Base-by-base conservation (phyloP, 2,888 invertebrate genomes). In the Acrocyrtus sp. region DNA sequence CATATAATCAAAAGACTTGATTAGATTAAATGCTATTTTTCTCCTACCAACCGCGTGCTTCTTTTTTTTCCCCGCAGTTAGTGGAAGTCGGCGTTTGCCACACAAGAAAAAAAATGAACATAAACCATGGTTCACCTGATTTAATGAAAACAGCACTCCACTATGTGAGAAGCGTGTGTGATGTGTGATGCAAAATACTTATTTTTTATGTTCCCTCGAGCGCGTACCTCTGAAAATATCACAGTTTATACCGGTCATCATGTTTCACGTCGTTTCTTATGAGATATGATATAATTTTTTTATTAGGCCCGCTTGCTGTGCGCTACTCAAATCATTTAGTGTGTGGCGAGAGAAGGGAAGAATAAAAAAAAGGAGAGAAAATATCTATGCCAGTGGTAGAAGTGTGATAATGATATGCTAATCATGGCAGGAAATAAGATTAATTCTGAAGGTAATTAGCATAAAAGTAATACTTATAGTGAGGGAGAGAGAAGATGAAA, bases 1-100 rank as follows among this genome's bases (percentile, higher is more conserved):
- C 22, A 29, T 22, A 48, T 61, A 50, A 34, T 58, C 43, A 17
- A 45, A 56, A 56, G 24, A 4, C 15, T 19, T 65, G 65, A 65
- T 65, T 65, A 65, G 65, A 65, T 65, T 54, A 54, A 29, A 39
- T 53, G 27, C 63, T 24, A 47, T 24, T 53, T 54, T 53, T 43
- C 45, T 27, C 54, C 22, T 48, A 29, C 45, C n/a, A 45, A 29
- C 19, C 24, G 22, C 21, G n/a, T n/a, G n/a, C n/a, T n/a, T n/a
- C n/a, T n/a, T n/a, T 53, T 53, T 50, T 19, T 3, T 12, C 43
- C 15, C 17, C 43, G 43, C 43, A 3, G 17, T 12, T 15, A n/a
- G n/a, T n/a, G n/a, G n/a, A n/a, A n/a, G n/a, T n/a, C n/a, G n/a
- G n/a, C n/a, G n/a, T n/a, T n/a, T n/a, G n/a, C n/a, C n/a, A n/a